Conservation (phyloP, 1,140 invertebrate species). For the Vollenhovia emeryi region DNA sequence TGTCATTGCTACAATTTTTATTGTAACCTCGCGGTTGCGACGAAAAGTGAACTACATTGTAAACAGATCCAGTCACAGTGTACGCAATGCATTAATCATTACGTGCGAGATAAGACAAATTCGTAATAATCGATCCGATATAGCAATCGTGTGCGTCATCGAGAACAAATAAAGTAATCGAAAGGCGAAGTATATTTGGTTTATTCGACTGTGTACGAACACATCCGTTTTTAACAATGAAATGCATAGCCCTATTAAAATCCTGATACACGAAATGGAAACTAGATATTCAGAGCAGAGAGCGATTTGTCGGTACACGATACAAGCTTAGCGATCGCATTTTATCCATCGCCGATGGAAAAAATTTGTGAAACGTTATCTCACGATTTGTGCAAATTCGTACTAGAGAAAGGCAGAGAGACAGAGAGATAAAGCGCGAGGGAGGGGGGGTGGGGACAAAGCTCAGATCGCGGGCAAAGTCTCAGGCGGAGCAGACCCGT, state of each 20-base stretch:
- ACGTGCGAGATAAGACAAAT: conserved; percentile 24
- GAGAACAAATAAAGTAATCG: neutral
- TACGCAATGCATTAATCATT: conserved; percentile 12
- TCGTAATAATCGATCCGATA: neutral
- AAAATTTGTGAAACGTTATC: neutral
- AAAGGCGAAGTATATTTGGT: neutral
- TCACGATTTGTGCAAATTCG: neutral
- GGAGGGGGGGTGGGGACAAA: neutral
- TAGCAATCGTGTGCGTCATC: neutral
- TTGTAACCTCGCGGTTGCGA: neutral
- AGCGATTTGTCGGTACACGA: neutral
- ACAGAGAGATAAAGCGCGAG: too few relatives aligned
- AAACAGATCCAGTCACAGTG: neutral
- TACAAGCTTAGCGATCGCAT: neutral
- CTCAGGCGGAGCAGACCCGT: neutral
- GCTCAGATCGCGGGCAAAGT: neutral
- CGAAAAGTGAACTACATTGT: neutral
- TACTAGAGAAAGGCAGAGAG: neutral
- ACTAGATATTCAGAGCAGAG: neutral
- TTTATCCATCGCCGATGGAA: neutral
- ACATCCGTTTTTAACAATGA: neutral
- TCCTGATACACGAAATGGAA: neutral
- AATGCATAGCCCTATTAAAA: neutral
- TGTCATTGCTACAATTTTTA: neutral
- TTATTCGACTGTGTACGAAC: neutral